Evolutionary conservation across 1,140 invertebrate genomes (phyloP).

Genomic region (Drosophila watanabei): DNA sequence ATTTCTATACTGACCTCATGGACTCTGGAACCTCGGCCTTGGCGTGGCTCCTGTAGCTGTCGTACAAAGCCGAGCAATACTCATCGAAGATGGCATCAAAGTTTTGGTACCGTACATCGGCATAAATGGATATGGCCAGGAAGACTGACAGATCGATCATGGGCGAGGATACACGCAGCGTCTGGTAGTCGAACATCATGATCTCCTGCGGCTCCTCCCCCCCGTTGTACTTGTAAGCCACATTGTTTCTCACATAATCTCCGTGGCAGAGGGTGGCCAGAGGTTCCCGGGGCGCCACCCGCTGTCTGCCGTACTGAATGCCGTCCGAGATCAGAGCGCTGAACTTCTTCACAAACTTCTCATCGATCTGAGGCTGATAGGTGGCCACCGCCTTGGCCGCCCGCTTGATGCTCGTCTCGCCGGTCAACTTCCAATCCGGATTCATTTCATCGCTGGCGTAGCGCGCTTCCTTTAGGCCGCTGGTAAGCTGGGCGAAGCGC

Average conservation of each 20-base stretch:
- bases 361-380: slow-evolving; percentile 59
- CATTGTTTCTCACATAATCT: slow-evolving; percentile 79
- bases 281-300: slow-evolving; percentile 68
- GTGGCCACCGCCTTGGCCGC: slow-evolving; percentile 14
- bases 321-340: slow-evolving; percentile 32
- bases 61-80: slow-evolving; percentile 59
- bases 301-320: slow-evolving; percentile 43
- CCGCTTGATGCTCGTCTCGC: slow-evolving; percentile 31
- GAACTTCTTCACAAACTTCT: slow-evolving; percentile 60
- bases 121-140: slow-evolving; percentile 64
- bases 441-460: slow-evolving; percentile 21
- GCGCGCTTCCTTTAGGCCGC: slow-evolving; percentile 60
- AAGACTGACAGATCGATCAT: slow-evolving; percentile 78
- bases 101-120: slow-evolving; percentile 61
- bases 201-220: slow-evolving; percentile 53
- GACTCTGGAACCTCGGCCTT: slow-evolving; percentile 48
- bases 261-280: slow-evolving; percentile 76
- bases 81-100: slow-evolving; percentile 73
- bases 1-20: slow-evolving; percentile 49
- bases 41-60: slow-evolving; percentile 47
- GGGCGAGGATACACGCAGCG: slow-evolving; percentile 68
- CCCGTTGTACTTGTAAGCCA: slow-evolving; percentile 68
- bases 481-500: slow-evolving; percentile 50
- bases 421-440: slow-evolving; percentile 32
- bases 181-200: slow-evolving; percentile 85